A percentile compares a stretch with the other conserved stretches of the same genome.
Evolutionary conservation across 1,140 invertebrate species (phyloP).

Genomic region (Heterodera schachtii): DNA sequence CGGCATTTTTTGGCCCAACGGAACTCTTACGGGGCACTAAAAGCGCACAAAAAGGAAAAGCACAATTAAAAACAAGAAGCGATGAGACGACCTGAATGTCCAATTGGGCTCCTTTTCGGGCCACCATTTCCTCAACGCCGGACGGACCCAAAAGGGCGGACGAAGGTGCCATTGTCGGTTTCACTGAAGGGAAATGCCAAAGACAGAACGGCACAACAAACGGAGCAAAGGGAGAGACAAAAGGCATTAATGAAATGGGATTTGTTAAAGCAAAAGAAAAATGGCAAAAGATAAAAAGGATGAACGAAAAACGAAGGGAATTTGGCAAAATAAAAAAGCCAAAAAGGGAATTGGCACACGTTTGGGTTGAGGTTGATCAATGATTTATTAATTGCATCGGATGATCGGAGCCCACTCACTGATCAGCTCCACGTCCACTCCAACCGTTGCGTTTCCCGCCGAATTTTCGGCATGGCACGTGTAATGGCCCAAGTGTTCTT

Average conservation of each 20-base stretch:
- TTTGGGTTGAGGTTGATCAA: not conserved
- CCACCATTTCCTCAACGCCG: constrained; percentile 32
- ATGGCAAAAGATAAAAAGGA: not conserved
- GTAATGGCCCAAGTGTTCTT: constrained; percentile 67
- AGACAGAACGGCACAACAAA: constrained; percentile 19
- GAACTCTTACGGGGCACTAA: constrained; percentile 43
- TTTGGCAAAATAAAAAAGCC: constrained; percentile 2
- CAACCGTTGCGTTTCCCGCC: constrained; percentile 67
- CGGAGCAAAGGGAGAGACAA: not conserved
- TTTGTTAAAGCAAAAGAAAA: constrained; percentile 33
- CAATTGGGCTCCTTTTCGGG: constrained; percentile 42
- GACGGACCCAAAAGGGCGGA: constrained; percentile 28
- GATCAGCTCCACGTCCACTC: constrained; percentile 66
- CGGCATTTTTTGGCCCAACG: constrained; percentile 64
- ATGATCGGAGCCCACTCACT: constrained; percentile 52
- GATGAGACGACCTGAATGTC: constrained; percentile 22
- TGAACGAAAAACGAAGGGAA: not conserved
- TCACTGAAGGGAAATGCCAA: constrained; percentile 38
- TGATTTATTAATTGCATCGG: not conserved
- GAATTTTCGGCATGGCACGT: constrained; percentile 67
- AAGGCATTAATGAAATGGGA: not conserved
- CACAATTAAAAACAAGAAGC: not conserved
- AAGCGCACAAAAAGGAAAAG: not conserved
- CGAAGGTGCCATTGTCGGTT: constrained; percentile 31
- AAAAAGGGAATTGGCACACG: not conserved